These are phyloP conservation scores for Hetaerina titia DNA, from an alignment of 2,888 invertebrate genomes.

Conservation along the genomic window DNA sequence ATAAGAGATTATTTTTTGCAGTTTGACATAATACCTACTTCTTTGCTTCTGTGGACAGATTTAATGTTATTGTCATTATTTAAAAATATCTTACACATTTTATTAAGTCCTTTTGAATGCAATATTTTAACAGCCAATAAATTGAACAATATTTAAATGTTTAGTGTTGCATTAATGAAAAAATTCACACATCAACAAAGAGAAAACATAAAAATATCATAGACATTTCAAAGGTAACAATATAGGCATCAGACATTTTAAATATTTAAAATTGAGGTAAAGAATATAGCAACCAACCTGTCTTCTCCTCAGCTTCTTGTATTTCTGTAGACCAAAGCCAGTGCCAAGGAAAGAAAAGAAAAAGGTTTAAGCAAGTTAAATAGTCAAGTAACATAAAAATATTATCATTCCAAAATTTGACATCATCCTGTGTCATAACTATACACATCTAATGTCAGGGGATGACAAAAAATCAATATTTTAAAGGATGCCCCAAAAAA, in stretches of 20 bases:
- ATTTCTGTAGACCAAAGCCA: slow-evolving; percentile 82
- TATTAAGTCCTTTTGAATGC: too few species aligned
- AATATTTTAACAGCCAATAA: too few species aligned
- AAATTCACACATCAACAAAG: neutral
- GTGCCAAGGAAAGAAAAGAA: slow-evolving; percentile 73
- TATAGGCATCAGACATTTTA: slow-evolving; percentile 68
- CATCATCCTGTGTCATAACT: neutral
- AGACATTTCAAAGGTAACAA: slow-evolving; percentile 69
- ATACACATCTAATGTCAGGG: neutral
- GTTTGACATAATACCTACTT: too few species aligned
- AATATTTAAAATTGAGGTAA: slow-evolving; percentile 56
- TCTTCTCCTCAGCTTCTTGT: slow-evolving; percentile 89
- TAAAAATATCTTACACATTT: too few species aligned
- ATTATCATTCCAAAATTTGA: neutral
- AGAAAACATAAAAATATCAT: slow-evolving; percentile 71
- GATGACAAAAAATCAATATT: neutral
- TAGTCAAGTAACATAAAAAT: neutral
- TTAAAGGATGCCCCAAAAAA: too few species aligned
- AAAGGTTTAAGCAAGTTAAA: slow-evolving; percentile 46
- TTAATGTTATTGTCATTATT: too few species aligned
- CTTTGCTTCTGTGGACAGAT: too few species aligned
- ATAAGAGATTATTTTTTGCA: too few species aligned
- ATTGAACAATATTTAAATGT: too few species aligned
- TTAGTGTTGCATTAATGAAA: too few species aligned
- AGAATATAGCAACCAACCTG: slow-evolving; percentile 80